Base-by-base conservation (phyloP, 2,888 invertebrate genomes). In the Ethmia dodecea region DNA sequence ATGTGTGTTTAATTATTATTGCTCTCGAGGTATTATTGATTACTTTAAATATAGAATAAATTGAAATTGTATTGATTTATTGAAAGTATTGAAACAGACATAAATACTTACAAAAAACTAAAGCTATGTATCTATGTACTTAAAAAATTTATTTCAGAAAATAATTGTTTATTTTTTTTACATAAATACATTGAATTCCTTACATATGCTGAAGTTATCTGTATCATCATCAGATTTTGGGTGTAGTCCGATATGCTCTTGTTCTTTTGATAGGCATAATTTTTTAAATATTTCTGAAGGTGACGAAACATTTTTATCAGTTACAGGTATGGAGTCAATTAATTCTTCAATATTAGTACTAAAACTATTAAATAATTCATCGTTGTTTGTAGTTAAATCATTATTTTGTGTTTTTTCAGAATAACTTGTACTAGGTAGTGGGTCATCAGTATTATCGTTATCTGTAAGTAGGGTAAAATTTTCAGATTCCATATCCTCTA, bases 231-330 rank as follows among this genome's bases (percentile, higher is more conserved):
- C 37, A 28, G 40, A 42, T 31, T 58, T 52, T 35, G 57, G 47
- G 22, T 53, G 34, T 28, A 57, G 47, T 27, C 35, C 43, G 27
- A 56, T 48, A 32, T 58, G 64, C 31, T 77, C 73, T 13, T 83
- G 75, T 60, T 90, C 81, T 36, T 67, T 76, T 1, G 81, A 89
- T 31, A 91, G 73, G 47, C 88, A 88, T 45, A 91, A 75, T 45
- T 91, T 90, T 68, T 90, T 89, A 42, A 92, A 77, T 47, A 90
- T 89, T 52, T 89, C 87, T 16, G 91, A 89, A 6, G 93, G 90
- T 2, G 92, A 91, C 37, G 89, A 89, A 10, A 89, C 65, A 61
- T 86, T 88, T 44, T 88, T 88, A 28, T 88, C 75, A 35, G 80
- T 60, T 29, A 54, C 46, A 15, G 70, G 64, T 42, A 76, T 60